These are phyloP conservation scores for Poecilia gillii DNA, from an alignment of 2,797 vertebrate species.

Conservation along the genomic window DNA sequence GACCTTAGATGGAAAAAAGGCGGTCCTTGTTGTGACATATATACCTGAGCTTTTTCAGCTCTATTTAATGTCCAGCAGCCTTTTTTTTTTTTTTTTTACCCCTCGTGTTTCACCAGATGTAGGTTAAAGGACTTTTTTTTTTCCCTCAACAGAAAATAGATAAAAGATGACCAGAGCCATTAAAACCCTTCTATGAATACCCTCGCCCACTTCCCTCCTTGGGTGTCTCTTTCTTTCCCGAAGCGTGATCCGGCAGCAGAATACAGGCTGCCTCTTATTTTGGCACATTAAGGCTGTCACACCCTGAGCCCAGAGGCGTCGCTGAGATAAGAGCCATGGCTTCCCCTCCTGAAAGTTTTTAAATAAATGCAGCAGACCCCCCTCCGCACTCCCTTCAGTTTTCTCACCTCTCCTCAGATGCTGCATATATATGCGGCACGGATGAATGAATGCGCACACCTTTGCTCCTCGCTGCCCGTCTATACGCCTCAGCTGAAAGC, in stretches of 20 bases:
- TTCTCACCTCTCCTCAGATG: slow-evolving; percentile 72
- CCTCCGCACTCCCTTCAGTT: slow-evolving; percentile 54
- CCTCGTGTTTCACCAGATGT: slow-evolving; percentile 35
- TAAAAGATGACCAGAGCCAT: slow-evolving; percentile 44
- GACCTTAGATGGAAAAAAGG: slow-evolving; percentile 25
- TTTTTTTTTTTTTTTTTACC: slow-evolving; percentile 26
- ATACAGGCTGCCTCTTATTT: slow-evolving; percentile 54
- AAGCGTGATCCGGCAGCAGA: slow-evolving; percentile 41
- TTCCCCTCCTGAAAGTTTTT: slow-evolving; percentile 53
- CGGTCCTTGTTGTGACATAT: slow-evolving; percentile 42
- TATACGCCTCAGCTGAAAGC: slow-evolving; percentile 75
- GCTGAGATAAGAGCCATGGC: slow-evolving; percentile 69
- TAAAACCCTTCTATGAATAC: slow-evolving; percentile 41
- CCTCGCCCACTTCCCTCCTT: slow-evolving; percentile 17
- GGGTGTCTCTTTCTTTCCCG: slow-evolving; percentile 55
- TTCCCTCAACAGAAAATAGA: slow-evolving; percentile 28
- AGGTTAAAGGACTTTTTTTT: slow-evolving; percentile 43
- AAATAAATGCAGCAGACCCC: slow-evolving; percentile 52
- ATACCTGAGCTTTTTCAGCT: slow-evolving; percentile 41
- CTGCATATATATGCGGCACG: slow-evolving; percentile 40
- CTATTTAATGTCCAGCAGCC: slow-evolving; percentile 33
- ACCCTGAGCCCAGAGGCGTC: slow-evolving; percentile 56
- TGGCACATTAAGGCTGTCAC: slow-evolving; percentile 64
- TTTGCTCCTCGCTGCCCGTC: slow-evolving; percentile 26
- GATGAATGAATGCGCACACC: slow-evolving; percentile 39